Conservation (phyloP, 2,797 vertebrate species). For the Mormyrus proboscirostris region DNA sequence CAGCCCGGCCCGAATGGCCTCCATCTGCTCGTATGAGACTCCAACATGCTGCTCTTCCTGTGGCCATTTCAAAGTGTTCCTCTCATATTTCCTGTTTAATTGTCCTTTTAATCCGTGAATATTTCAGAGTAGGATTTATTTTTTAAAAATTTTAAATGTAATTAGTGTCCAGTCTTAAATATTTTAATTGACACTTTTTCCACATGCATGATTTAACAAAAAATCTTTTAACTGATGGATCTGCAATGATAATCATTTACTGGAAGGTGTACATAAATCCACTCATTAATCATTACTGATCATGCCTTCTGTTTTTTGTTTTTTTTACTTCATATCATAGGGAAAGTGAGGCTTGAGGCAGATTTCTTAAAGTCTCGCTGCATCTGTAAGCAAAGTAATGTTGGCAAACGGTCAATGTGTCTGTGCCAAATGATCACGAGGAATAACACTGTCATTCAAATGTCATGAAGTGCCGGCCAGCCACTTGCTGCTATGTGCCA, state of each 20-base stretch:
- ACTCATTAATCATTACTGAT: constrained; percentile 4
- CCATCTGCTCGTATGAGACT: background rate
- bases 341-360: background rate
- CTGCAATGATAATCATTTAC: constrained; percentile 18
- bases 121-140: constrained; percentile 17
- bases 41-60: constrained; percentile 4
- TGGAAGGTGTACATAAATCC: background rate
- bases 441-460: background rate
- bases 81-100: background rate
- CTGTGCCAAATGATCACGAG: constrained; percentile 12
- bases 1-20: background rate
- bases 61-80: background rate
- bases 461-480: constrained; percentile 20
- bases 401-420: background rate
- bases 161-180: background rate
- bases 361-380: background rate
- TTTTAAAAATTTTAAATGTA: constrained; percentile 12
- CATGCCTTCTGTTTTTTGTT: background rate
- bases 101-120: background rate
- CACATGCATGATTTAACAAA: constrained; percentile 17
- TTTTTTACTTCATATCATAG: constrained; percentile 15
- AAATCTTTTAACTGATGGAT: constrained; percentile 13
- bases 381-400: background rate
- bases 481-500: constrained; percentile 19
- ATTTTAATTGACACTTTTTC: background rate